A percentile compares a stretch with the other conserved stretches of the same genome.
Conservation (phyloP, 2,888 invertebrate genomes). For the Punctoribates punctum region DNA sequence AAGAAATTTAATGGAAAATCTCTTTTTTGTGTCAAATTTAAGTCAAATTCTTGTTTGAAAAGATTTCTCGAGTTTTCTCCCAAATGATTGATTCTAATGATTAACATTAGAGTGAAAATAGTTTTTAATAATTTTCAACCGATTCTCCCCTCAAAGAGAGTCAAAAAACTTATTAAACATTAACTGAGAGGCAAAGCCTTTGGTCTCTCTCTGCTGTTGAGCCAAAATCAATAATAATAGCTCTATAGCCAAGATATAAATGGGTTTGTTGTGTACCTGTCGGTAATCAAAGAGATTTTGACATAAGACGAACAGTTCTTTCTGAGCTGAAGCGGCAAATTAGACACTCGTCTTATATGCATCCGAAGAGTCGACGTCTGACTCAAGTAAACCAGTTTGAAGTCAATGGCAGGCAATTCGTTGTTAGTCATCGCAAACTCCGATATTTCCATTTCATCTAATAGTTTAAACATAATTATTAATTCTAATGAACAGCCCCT, state of each 20-base stretch:
- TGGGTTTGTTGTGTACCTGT: conserved; percentile 22
- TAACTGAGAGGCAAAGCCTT: neutral
- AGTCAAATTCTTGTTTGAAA: no score
- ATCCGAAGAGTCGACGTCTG: conserved; percentile 15
- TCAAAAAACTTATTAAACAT: neutral
- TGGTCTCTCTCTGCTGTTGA: neutral
- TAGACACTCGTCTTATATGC: conserved; percentile 9
- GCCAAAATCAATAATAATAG: no score
- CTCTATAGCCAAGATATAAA: neutral
- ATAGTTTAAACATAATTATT: neutral
- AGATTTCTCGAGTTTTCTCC: no score
- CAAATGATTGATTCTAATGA: no score
- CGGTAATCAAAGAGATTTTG: conserved; percentile 33
- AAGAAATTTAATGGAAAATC: no score
- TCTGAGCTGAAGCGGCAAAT: conserved; percentile 26
- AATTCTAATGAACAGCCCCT: neutral
- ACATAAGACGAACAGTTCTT: conserved; percentile 30
- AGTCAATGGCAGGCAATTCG: conserved; percentile 33
- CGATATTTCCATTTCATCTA: conserved; percentile 18
- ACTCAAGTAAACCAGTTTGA: conserved; percentile 30
- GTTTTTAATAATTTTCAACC: no score
- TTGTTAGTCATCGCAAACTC: neutral
- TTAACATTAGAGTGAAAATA: no score
- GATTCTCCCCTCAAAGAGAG: no score
- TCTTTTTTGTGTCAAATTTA: no score